Percentiles rank a stretch among this genome's conserved stretches.
Evolutionary conservation across 2,113 vertebrate genomes (phyloP).

Genomic region (Excalfactoria chinensis): DNA sequence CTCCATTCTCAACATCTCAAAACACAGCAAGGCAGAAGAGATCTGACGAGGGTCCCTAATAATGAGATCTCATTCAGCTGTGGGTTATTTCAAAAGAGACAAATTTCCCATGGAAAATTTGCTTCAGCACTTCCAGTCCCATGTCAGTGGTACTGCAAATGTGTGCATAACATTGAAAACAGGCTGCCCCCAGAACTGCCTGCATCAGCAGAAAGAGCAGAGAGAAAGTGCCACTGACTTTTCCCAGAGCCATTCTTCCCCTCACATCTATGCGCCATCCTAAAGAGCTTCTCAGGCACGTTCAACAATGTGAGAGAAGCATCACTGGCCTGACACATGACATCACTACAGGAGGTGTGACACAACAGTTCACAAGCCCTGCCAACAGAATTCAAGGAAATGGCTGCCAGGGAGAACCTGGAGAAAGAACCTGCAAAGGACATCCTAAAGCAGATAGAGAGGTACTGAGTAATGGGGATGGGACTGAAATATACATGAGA

Average conservation of each 20-base stretch:
- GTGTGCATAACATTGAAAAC: background rate
- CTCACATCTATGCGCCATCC: too few relatives aligned
- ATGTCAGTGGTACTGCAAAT: background rate
- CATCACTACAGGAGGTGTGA: background rate
- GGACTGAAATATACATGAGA: background rate
- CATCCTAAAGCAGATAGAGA: background rate
- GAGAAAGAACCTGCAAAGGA: background rate
- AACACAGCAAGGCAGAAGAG: background rate
- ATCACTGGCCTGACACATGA: background rate
- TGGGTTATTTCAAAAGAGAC: background rate
- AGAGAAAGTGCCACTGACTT: accelerated
- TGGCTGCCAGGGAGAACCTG: background rate
- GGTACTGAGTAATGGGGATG: background rate
- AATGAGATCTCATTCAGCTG: background rate
- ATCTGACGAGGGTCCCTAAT: background rate
- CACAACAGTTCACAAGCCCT: background rate
- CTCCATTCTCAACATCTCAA: background rate
- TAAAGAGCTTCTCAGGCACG: background rate
- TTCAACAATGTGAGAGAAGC: too few relatives aligned
- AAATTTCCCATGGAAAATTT: background rate
- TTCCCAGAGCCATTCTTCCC: background rate
- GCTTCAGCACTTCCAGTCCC: background rate
- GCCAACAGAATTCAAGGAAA: background rate
- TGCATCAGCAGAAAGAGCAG: background rate
- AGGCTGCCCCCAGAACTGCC: background rate